A percentile compares a stretch with the other conserved stretches of the same genome.
These are phyloP conservation scores for Bimastos eiseni DNA, from an alignment of 2,888 invertebrate species.

Conservation along the genomic window DNA sequence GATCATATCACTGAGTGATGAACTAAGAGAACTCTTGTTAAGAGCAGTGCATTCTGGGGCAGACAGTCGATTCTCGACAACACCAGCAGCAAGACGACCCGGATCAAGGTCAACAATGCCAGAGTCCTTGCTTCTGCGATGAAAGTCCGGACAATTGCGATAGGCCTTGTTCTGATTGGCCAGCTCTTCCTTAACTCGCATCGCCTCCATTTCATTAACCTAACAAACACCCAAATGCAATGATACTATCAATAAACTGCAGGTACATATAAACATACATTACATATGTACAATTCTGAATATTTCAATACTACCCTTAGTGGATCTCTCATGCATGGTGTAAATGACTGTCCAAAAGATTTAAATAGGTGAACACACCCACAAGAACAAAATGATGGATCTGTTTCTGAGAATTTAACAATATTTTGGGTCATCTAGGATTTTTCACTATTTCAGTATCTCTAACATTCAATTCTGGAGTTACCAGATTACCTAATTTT, in stretches of 20 bases:
- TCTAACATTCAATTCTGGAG: no score
- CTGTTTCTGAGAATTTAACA: no score
- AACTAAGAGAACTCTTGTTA: neutral
- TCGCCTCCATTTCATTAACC: constrained; percentile 97
- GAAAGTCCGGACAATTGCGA: constrained; percentile 57
- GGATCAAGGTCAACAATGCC: constrained; percentile 73
- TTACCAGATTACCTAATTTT: no score
- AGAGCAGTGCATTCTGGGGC: neutral
- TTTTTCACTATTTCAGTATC: no score
- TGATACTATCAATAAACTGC: neutral
- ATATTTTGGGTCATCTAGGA: no score
- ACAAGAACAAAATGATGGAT: no score
- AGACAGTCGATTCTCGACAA: constrained; percentile 18
- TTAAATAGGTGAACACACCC: no score
- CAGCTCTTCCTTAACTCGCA: constrained; percentile 89
- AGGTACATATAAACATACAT: no score
- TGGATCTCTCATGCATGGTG: no score
- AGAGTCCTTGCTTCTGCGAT: constrained; percentile 83
- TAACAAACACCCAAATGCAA: constrained; percentile 42
- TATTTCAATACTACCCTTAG: no score
- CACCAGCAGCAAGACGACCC: constrained; percentile 43
- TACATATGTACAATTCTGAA: no score
- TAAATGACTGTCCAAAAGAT: no score
- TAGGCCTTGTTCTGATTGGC: constrained; percentile 72
- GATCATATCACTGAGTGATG: neutral